These are phyloP conservation scores for Psylliodes chrysocephalus DNA, from an alignment of 2,888 invertebrate species.

Conservation along the genomic window DNA sequence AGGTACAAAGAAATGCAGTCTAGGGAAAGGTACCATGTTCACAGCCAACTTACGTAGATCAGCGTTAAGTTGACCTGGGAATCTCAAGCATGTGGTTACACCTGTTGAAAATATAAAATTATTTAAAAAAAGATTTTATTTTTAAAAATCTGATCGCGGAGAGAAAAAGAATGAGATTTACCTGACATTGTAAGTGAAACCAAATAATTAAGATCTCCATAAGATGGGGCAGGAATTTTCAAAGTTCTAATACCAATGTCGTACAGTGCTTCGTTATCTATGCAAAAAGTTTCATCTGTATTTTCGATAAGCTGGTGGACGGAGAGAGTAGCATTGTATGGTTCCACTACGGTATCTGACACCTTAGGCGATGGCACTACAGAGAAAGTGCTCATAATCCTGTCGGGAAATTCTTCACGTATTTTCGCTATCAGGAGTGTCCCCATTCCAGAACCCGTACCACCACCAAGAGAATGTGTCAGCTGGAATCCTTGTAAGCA, in stretches of 20 bases:
- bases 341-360: conserved; percentile 82
- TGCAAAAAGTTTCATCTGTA: conserved; percentile 90
- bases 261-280: conserved; percentile 82
- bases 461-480: conserved; percentile 84
- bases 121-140: too few species aligned
- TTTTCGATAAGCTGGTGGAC: conserved; percentile 89
- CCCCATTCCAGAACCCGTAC: conserved; percentile 84
- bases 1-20: conserved; percentile 95
- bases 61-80: conserved; percentile 94
- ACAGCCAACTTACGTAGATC: conserved; percentile 92
- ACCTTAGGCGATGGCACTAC: conserved; percentile 83
- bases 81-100: conserved; percentile 84
- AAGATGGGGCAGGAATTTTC: conserved; percentile 79
- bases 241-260: conserved; percentile 92
- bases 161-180: not conserved
- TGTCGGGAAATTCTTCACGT: conserved; percentile 90
- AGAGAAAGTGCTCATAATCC: conserved; percentile 87
- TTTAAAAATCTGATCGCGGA: too few species aligned
- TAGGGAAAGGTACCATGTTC: conserved; percentile 98
- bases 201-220: conserved; percentile 89
- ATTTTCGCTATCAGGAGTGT: conserved; percentile 90
- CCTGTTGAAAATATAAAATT: conserved; percentile 80
- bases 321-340: conserved; percentile 88
- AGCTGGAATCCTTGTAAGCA: conserved; percentile 87
- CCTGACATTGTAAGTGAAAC: conserved; percentile 83